Evolutionary conservation across 2,113 vertebrate species (phyloP).

Genomic region (Illadopsis cleaveri): DNA sequence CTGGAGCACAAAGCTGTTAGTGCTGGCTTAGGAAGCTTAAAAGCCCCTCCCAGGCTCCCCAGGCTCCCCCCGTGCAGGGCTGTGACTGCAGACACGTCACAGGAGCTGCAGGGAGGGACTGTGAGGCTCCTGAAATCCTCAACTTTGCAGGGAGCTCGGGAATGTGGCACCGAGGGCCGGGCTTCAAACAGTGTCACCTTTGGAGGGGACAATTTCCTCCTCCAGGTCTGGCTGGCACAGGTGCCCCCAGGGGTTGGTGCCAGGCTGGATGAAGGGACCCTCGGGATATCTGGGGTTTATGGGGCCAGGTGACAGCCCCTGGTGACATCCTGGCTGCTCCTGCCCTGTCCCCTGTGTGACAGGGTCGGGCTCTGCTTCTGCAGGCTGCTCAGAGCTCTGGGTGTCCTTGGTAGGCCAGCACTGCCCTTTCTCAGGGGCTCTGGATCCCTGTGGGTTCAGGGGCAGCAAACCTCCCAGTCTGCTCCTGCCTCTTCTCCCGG

Average conservation of each 20-base stretch:
- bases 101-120: neutral
- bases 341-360: neutral
- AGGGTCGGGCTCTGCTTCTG: neutral
- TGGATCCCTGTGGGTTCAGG: neutral
- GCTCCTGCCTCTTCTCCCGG: neutral
- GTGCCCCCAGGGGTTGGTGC: neutral
- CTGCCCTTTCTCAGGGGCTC: neutral
- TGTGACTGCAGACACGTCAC: neutral
- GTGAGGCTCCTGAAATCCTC: neutral
- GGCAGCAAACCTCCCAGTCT: neutral
- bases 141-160: rapidly evolving
- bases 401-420: neutral
- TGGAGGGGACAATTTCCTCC: neutral
- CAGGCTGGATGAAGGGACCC: neutral
- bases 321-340: neutral
- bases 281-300: rapidly evolving
- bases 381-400: neutral
- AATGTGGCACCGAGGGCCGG: neutral
- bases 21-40: neutral
- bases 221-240: neutral
- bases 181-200: neutral
- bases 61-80: neutral
- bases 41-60: neutral
- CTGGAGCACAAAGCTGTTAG: neutral
- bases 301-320: neutral